A percentile compares a stretch with the other conserved stretches of the same genome.
These are phyloP conservation scores for Dendrolimus houi DNA, from an alignment of 2,888 invertebrate genomes.

Conservation along the genomic window DNA sequence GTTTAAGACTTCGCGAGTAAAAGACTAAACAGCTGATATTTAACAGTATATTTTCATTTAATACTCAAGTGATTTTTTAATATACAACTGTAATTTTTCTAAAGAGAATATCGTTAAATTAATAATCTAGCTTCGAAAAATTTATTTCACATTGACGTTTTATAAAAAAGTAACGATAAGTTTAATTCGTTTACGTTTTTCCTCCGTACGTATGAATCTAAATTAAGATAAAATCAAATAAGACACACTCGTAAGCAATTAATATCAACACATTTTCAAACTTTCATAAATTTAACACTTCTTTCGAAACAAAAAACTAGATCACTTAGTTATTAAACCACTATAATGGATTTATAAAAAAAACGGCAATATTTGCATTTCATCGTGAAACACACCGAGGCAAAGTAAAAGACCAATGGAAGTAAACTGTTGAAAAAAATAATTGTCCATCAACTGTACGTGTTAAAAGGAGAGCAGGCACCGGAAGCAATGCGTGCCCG, in stretches of 20 bases:
- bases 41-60: too few relatives aligned
- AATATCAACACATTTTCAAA: neutral
- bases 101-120: too few relatives aligned
- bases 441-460: conserved; percentile 5
- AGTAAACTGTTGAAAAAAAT: neutral
- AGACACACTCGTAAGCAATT: neutral
- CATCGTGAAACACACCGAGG: neutral
- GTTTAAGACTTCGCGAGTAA: too few relatives aligned
- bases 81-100: too few relatives aligned
- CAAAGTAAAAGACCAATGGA: neutral
- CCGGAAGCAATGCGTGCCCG: conserved; percentile 59
- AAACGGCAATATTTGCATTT: neutral
- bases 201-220: too few relatives aligned
- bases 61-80: too few relatives aligned
- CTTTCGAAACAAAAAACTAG: conserved; percentile 6
- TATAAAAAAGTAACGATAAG: too few relatives aligned
- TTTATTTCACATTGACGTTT: too few relatives aligned
- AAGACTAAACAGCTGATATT: too few relatives aligned
- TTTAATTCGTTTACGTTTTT: too few relatives aligned
- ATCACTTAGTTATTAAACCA: neutral
- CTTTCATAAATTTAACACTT: neutral
- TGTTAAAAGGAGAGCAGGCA: conserved; percentile 51
- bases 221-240: too few relatives aligned
- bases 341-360: neutral
- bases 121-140: too few relatives aligned